Evolutionary conservation across 2,113 vertebrate species (phyloP).

Genomic region (Corythaeola cristata): DNA sequence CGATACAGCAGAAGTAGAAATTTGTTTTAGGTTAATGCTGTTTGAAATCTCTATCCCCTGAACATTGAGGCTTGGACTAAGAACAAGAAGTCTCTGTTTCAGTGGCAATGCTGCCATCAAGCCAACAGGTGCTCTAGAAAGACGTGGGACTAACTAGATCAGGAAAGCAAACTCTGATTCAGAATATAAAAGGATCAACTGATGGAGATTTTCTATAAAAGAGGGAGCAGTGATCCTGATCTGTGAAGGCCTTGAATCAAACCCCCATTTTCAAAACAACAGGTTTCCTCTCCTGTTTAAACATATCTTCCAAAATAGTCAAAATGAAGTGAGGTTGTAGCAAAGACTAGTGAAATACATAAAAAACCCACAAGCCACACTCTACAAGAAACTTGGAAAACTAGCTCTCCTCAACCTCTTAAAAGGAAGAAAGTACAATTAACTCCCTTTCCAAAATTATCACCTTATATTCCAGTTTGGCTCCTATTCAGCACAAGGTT

Average conservation of each 20-base stretch:
- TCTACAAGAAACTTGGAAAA: neutral
- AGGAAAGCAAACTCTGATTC: neutral
- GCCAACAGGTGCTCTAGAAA: neutral
- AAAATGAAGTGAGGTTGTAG: neutral
- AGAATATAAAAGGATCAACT: neutral
- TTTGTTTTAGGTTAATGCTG: neutral
- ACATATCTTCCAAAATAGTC: neutral
- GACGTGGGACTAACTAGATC: neutral
- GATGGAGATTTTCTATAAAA: neutral
- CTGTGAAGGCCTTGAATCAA: neutral
- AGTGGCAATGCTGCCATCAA: neutral
- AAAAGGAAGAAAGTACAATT: neutral
- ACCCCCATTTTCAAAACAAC: neutral
- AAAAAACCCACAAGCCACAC: neutral
- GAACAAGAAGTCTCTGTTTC: neutral
- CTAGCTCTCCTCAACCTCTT: neutral
- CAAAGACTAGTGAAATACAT: neutral
- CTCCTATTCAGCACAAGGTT: neutral
- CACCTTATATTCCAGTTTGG: neutral
- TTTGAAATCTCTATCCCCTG: neutral
- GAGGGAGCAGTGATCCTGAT: fast-evolving
- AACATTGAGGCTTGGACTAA: neutral
- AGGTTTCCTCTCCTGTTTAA: neutral
- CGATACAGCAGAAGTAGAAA: neutral
- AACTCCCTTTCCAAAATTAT: neutral